Percentiles rank a stretch among this genome's conserved stretches.
Conservation (phyloP, 2,797 vertebrate species). For the Phrynocephalus vlangalii region DNA sequence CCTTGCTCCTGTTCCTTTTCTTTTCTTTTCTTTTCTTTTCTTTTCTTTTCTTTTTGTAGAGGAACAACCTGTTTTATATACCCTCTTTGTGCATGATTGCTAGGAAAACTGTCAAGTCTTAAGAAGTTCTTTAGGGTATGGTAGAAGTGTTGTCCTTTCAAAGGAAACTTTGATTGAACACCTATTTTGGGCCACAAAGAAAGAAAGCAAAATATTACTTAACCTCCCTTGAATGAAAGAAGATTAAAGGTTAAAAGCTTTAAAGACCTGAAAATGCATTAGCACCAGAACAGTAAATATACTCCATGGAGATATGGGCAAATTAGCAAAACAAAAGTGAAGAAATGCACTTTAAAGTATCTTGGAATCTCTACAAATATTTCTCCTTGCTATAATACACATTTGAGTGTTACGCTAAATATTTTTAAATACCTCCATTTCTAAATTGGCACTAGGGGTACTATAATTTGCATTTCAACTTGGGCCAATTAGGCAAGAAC, state of each 20-base stretch:
- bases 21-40: too few species aligned
- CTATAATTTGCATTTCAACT: conserved; percentile 29
- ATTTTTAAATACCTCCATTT: conserved; percentile 71
- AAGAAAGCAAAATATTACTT: conserved; percentile 77
- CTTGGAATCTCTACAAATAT: conserved; percentile 69
- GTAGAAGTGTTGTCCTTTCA: conserved; percentile 69
- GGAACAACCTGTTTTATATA: conserved; percentile 45
- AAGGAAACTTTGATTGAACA: conserved; percentile 77
- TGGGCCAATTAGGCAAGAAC: conserved; percentile 57
- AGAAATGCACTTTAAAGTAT: conserved; percentile 70
- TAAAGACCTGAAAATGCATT: conserved; percentile 80
- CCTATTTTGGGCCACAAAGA: conserved; percentile 74
- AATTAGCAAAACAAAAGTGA: conserved; percentile 81
- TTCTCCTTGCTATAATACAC: conserved; percentile 51
- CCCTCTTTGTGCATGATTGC: conserved; percentile 49
- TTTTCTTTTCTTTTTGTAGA: background rate
- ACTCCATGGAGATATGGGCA: conserved; percentile 75
- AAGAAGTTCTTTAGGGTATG: conserved; percentile 63
- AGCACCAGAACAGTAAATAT: conserved; percentile 79
- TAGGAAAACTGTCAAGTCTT: conserved; percentile 50
- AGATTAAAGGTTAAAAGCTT: conserved; percentile 85
- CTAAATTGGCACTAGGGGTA: conserved; percentile 59
- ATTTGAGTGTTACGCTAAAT: conserved; percentile 66
- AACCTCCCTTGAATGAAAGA: conserved; percentile 77
- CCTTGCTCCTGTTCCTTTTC: too few species aligned